Base-by-base conservation (phyloP, 2,113 vertebrate species). In the Cacatua alba region DNA sequence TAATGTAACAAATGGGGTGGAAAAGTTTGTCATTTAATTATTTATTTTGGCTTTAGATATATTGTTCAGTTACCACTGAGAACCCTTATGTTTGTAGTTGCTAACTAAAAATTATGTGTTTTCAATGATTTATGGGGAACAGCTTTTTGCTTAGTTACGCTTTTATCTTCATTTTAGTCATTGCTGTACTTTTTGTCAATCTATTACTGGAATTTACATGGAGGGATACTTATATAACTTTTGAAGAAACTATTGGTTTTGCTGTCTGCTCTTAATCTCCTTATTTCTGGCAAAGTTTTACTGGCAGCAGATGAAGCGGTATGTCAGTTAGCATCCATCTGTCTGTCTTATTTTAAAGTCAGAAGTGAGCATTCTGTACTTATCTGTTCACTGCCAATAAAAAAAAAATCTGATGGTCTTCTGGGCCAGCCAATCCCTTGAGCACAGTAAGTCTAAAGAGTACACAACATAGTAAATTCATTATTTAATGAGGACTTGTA, bases 341-440 rank as follows among this genome's bases (percentile, higher is more conserved):
- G 65, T 78, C 55, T 78, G 33, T 64, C 65, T 86, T 78, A 69
- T 80, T 92, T 87, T 96, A 85, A 93, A 95, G 77, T 72, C 44
- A 87, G 43, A 90, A 89, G 63, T 90, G 75, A 95, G 67, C 49
- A 89, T 89, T 96, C 74, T 82, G 55, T 85, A 86, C 68, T 86
- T 70, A 74, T 91, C 60, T 82, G 33, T 80, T 94, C 55, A 71
- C 14, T 80, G 49, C 9, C 44, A 92, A 86, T 41, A 0, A 0
- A 41, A 89, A 24, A 70, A 77, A 78, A 41, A 13, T 63, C 31
- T 75, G 65, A 41, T 3, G 8, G 3, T 65, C n/a, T 80, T 78
- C 64, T 69, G 63, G 95, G 62, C 46, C 60, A 92, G 41, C 31
- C 77, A 89, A 21, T 68, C 86, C 24, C 39, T 94, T 71, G 17